Base-by-base conservation (phyloP, 2,797 vertebrate species). In the Chloroceryle amazona region DNA sequence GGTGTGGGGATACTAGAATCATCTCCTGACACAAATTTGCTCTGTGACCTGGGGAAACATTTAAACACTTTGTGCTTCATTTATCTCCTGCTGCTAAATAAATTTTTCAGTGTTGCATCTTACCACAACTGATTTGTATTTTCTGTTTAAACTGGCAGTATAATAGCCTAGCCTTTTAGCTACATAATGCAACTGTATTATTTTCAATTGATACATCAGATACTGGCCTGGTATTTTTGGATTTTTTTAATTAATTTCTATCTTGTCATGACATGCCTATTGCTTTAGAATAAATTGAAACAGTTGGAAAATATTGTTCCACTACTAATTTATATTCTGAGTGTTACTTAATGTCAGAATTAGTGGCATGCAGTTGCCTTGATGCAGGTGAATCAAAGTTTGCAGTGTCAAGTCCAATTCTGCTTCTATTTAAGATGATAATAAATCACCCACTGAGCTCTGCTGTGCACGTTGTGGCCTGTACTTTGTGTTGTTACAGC, bases 201-300 rank as follows among this genome's bases (percentile, higher is more conserved):
- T 63, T 97, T 91, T 82, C 73, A 72, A 52, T 71, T 83, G 91
- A 75, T 94, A 35, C 2, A 4, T 72, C 67, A 92, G 46, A 54
- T 23, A 52, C 54, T 26, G 74, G 67, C 88, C 21, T 74, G 66
- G 33, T 81, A 20, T 60, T 71, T 75, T 70, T 76, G 35, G 61
- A 86, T 54, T 95, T 95, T 97, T 61, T 96, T 60, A 70, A 92
- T 96, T 96, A 95, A 91, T 97, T 81, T 55, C 42, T 63, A 6
- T 82, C 47, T 76, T 46, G 47, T 79, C 58, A 22, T 39, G 72
- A 65, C 85, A 68, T 25, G 47, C 41, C 66, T 67, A 55, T 84
- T 93, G 70, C 68, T 49, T 16, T 67, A 88, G 81, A 96, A 85
- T 44, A 70, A 88, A 81, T 80, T 61, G 54, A 91, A 82, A 52